phyloP scores from a whole-genome alignment of 2,113 vertebrate genomes.

The Passerina amoena region DNA sequence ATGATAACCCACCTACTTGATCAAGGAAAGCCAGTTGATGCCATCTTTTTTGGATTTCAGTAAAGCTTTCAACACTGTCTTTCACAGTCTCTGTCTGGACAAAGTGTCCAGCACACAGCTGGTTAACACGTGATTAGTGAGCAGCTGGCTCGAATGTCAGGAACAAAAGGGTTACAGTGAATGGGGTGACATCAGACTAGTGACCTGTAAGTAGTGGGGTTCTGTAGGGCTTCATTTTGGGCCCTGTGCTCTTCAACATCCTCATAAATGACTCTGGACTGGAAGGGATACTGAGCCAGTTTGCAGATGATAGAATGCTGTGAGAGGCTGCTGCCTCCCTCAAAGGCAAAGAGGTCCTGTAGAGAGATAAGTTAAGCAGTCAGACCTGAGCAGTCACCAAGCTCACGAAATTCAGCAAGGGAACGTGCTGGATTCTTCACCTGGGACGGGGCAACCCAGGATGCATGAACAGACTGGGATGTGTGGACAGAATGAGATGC shows the following conservation, averaged over 20 bases:
- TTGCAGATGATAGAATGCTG: fast-evolving
- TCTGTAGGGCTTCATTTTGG: not conserved
- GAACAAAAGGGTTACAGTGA: not conserved
- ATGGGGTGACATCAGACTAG: not conserved
- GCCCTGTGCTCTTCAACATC: not conserved
- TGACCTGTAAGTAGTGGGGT: too few species aligned
- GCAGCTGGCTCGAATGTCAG: not conserved
- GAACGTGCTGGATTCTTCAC: not conserved
- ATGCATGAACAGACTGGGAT: too few species aligned
- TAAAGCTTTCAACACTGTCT: not conserved
- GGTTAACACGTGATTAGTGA: not conserved
- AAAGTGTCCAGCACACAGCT: not conserved
- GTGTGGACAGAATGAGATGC: not conserved
- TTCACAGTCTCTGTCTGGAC: not conserved
- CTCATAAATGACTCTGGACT: not conserved
- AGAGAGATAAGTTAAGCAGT: not conserved
- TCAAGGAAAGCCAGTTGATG: not conserved
- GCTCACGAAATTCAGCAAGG: not conserved
- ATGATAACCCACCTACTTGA: not conserved
- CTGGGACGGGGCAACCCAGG: not conserved
- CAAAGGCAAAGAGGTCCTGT: not conserved
- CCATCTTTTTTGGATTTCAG: not conserved
- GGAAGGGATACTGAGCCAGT: not conserved
- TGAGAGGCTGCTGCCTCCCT: not conserved
- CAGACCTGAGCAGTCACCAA: not conserved